Percentiles rank a stretch among this genome's conserved stretches.
Conservation (phyloP, 1,140 invertebrate species). For the Macrocentrus cingulum region DNA sequence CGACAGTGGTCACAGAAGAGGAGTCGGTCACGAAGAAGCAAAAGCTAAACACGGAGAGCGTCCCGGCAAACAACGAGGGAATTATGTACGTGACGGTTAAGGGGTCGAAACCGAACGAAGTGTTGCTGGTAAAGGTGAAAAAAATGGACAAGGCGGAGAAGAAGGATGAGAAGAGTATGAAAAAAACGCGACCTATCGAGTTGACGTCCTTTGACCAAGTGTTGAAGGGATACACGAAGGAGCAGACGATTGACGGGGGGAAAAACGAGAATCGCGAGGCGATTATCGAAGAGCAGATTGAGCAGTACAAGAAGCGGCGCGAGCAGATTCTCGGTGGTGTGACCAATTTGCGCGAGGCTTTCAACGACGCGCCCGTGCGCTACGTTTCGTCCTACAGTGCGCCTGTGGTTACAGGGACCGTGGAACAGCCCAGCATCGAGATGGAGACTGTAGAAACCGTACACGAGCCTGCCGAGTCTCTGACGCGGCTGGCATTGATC, state of each 20-base stretch:
- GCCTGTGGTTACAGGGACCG: too few relatives aligned
- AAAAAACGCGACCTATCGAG: too few relatives aligned
- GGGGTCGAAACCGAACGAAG: slow-evolving; percentile 52
- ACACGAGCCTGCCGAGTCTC: slow-evolving; percentile 34
- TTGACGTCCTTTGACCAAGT: too few relatives aligned
- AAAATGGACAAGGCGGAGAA: slow-evolving; percentile 55
- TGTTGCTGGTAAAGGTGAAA: slow-evolving; percentile 55
- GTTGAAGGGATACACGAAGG: too few relatives aligned
- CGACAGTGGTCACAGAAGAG: slow-evolving; percentile 18
- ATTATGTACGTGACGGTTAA: slow-evolving; percentile 58
- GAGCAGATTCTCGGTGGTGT: slow-evolving; percentile 48
- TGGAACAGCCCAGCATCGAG: too few relatives aligned
- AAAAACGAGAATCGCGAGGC: slow-evolving; percentile 41
- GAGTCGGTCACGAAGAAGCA: slow-evolving; percentile 44
- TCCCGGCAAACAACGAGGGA: slow-evolving; percentile 43
- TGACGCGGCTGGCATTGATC: slow-evolving; percentile 31
- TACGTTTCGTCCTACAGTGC: neutral
- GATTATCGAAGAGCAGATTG: slow-evolving; percentile 55
- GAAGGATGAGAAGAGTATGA: slow-evolving; percentile 38
- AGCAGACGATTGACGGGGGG: too few relatives aligned
- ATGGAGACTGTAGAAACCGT: too few relatives aligned
- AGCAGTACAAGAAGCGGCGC: slow-evolving; percentile 54
- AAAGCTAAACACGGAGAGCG: slow-evolving; percentile 39
- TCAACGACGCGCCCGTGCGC: slow-evolving; percentile 12
- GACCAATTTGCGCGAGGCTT: slow-evolving; percentile 5